Base-by-base conservation (phyloP, 2,888 invertebrate species). In the Erannis defoliaria region DNA sequence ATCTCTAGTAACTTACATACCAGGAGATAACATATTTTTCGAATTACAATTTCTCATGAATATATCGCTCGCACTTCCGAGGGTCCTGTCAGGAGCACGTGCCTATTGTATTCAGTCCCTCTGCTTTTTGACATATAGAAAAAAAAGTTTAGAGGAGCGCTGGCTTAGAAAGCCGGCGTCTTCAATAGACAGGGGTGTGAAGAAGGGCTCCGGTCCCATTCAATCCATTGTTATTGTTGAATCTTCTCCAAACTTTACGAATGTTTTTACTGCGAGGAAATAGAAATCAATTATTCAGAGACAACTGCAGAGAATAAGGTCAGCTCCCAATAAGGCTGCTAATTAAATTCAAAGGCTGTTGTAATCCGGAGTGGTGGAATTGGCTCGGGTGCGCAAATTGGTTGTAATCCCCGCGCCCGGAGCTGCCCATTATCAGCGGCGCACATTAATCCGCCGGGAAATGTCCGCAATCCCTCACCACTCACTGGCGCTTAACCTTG, bases 401-500 rank as follows among this genome's bases (percentile, higher is more conserved):
- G 73, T 76, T 76, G 81, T 83, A 79, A 81, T 78, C 79, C 75
- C 69, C 61, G 53, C 50, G 65, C 60, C 70, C 62, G 51, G 60
- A 51, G 61, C 67, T 57, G 73, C 71, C 76, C 78, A 81, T 82
- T 84, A 80, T 69, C 76, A 72, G 69, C 74, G 72, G 67, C 71
- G 77, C 67, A 57, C 74, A 70, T 70, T 83, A 86, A 86, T 84
- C 82, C 70, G 59, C 74, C 78, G 72, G 74, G 78, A 81, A 84
- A 82, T 78, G 80, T 74, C 75, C 74, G 72, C 74, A 77, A 80
- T 82, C 81, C 82, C 82, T 76, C 75, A 70, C 64, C 67, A 70
- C 61, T 51, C 77, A 72, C 68, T 76, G 70, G 81, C 81, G 81
- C 86, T 86, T 87, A 84, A 80, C 75, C 78, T 21, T 74, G 74